A percentile compares a stretch with the other conserved stretches of the same genome.
phyloP scores from a whole-genome alignment of 2,888 invertebrate species.

The Branchipolynoe longqiensis region DNA sequence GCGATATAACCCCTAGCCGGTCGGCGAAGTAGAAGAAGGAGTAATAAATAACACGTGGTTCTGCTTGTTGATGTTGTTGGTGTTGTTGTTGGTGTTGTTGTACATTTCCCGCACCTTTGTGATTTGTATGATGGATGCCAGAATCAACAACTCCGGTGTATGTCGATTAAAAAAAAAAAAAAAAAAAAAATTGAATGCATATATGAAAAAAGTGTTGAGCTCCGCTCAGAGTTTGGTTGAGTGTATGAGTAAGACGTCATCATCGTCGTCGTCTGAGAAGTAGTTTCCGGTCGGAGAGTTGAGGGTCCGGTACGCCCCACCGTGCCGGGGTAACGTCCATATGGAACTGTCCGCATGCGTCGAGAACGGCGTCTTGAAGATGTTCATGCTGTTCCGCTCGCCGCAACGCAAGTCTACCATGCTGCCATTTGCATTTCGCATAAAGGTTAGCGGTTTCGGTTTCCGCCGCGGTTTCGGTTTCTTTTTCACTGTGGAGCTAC shows the following conservation, averaged over 20 bases:
- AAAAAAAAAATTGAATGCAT: too few species aligned
- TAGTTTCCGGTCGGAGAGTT: slow-evolving; percentile 53
- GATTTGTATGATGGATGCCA: slow-evolving; percentile 32
- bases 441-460: slow-evolving; percentile 55
- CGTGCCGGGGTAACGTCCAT: slow-evolving; percentile 55
- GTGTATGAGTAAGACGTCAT: slow-evolving; percentile 58
- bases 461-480: slow-evolving; percentile 47
- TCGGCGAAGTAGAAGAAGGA: too few species aligned
- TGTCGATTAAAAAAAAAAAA: slow-evolving; percentile 36
- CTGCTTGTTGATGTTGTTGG: neutral
- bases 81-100: neutral
- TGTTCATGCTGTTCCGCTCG: slow-evolving; percentile 54
- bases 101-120: slow-evolving; percentile 32
- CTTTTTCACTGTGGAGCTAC: slow-evolving; percentile 57
- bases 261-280: slow-evolving; percentile 60
- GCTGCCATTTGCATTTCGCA: slow-evolving; percentile 59
- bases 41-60: slow-evolving; percentile 5
- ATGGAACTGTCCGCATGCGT: slow-evolving; percentile 30
- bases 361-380: slow-evolving; percentile 58
- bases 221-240: slow-evolving; percentile 55
- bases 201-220: slow-evolving; percentile 52
- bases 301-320: slow-evolving; percentile 46
- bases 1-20: too few species aligned
- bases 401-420: slow-evolving; percentile 59
- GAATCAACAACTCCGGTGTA: slow-evolving; percentile 43